phyloP scores from a whole-genome alignment of 2,797 vertebrate species.

The Cynopterus sphinx region DNA sequence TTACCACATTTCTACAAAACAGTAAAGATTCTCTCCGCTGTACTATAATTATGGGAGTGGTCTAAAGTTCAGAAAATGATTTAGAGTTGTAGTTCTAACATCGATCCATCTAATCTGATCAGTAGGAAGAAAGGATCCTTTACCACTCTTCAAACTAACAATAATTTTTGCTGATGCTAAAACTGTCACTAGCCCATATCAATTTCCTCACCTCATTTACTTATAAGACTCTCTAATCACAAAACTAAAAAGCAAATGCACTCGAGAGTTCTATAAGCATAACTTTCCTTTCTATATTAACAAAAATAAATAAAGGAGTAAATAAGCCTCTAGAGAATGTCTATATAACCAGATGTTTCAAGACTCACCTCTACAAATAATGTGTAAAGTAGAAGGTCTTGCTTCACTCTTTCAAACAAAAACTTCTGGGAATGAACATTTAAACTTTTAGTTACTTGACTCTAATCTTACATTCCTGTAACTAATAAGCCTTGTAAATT shows the following conservation, averaged over 20 bases:
- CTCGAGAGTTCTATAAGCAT: not conserved
- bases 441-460: not conserved
- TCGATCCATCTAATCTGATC: not conserved
- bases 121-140: not conserved
- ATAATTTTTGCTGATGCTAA: not conserved
- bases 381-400: not conserved
- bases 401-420: not conserved
- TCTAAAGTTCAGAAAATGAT: conserved; percentile 5
- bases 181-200: not conserved
- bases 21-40: not conserved
- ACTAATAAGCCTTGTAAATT: not conserved
- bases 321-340: not conserved
- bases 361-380: not conserved
- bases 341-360: not conserved
- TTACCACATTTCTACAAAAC: not conserved
- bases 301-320: not conserved
- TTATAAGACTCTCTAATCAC: not conserved
- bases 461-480: not conserved
- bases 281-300: not conserved
- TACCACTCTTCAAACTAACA: not conserved
- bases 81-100: not conserved
- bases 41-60: not conserved
- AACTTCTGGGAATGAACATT: not conserved
- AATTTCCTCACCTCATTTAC: not conserved
- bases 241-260: not conserved